Base-by-base conservation (phyloP, 2,797 vertebrate genomes). In the Pelodytes ibericus region DNA sequence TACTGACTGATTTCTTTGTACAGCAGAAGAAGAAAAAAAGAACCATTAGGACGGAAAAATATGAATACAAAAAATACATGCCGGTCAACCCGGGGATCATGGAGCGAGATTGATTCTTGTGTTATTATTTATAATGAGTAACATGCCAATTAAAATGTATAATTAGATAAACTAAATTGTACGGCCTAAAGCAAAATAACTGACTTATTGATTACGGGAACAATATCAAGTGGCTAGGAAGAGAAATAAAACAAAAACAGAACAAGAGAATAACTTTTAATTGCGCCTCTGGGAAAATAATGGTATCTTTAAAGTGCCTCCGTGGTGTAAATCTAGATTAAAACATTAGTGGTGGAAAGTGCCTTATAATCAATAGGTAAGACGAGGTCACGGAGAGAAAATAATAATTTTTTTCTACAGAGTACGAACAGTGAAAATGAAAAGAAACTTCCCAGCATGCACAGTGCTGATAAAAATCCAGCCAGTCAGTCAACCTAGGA, bases 311-410 rank as follows among this genome's bases (percentile, higher is more conserved):
- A 24, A 22, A 25, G 20, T 53, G 49, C 20, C 20, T 53, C n/a
- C n/a, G 8, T 24, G 4, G 49, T 22, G n/a, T 8, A 53, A 22
- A 53, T 22, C 20, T 53, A 24, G 49, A 8, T 16, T 53, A 20
- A 53, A 16, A 53, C 49, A 22, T 53, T 53, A 53, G 24, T 53
- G 49, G 49, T 4, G 49, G 20, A 53, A 53, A 53, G 49, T 53
- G 49, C 49, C 20, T 53, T 53, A 53, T 53, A 22, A 53, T 53
- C 49, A 53, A 53, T 53, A 53, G 49, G 49, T 53, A 20, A 53
- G n/a, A 53, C 49, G 9, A 24, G 49, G 49, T 22, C 49, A 53
- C 4, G 7, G n/a, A 7, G 7, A 53, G 49, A 53, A 53, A 53
- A 16, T 53, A 53, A 39, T 39, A 39, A 53, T 53, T 22, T 44